These are phyloP conservation scores for Phacellophora camtschatica DNA, from an alignment of 30 jellyfish, hydroid and myxozoan genomes.

Conservation along the genomic window DNA sequence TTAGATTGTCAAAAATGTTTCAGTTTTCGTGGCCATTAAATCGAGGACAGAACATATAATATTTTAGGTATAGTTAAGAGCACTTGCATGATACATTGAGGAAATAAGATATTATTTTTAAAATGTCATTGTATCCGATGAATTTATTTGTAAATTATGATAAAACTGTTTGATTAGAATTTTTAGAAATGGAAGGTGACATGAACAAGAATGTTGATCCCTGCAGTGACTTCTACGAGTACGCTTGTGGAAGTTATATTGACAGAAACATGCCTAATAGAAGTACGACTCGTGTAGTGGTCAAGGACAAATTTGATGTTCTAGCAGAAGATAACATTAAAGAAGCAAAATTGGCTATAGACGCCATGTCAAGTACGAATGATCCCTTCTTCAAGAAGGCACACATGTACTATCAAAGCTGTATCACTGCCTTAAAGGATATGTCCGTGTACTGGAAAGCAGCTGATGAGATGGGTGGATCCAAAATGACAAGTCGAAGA, in stretches of 20 bases:
- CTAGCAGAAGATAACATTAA: neutral
- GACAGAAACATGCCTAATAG: constrained; percentile 18
- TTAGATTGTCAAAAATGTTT: no score
- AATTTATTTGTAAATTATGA: neutral
- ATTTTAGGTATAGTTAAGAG: no score
- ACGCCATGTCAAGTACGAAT: constrained; percentile 10
- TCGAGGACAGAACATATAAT: no score
- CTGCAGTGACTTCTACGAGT: no score
- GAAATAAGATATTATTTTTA: no score
- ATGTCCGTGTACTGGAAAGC: constrained; percentile 6
- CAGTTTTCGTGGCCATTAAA: no score
- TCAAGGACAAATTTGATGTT: neutral
- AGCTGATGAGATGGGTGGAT: constrained; percentile 20
- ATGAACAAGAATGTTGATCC: constrained; percentile 23
- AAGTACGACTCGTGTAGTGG: neutral
- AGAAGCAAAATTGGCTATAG: constrained; percentile 9
- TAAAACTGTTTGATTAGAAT: neutral
- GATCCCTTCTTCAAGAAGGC: constrained; percentile 42
- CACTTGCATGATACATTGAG: no score
- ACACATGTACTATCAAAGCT: no score
- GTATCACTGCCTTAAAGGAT: neutral
- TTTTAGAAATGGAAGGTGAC: constrained; percentile 41
- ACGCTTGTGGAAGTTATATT: constrained; percentile 34
- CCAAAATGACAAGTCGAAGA: no score
- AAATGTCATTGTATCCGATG: no score